Conservation (phyloP, 2,888 invertebrate species). For the Cryptocephalus moraei region DNA sequence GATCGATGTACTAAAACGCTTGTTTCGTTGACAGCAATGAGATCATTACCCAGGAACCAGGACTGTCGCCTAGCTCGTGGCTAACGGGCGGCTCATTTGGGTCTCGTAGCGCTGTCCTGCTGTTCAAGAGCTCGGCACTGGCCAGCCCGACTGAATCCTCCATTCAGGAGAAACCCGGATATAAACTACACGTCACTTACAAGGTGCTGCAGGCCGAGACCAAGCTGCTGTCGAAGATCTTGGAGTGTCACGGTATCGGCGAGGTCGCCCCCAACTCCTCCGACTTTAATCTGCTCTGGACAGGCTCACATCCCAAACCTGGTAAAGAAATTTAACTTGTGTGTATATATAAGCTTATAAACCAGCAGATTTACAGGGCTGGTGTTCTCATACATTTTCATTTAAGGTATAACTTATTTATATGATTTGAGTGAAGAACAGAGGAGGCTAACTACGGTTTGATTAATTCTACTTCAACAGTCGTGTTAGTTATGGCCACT, state of each 20-base stretch:
- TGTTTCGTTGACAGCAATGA: conserved; percentile 8
- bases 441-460: no score
- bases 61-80: conserved; percentile 26
- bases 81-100: conserved; percentile 39
- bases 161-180: conserved; percentile 51
- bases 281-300: conserved; percentile 84
- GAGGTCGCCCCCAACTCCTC: conserved; percentile 63
- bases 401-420: no score
- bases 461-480: no score
- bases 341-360: no score
- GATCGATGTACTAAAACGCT: no score
- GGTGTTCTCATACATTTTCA: no score
- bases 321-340: conserved; percentile 37
- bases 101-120: conserved; percentile 52
- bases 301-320: conserved; percentile 85
- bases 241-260: conserved; percentile 66
- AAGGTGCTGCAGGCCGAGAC: conserved; percentile 73
- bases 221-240: conserved; percentile 61
- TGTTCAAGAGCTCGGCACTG: conserved; percentile 57
- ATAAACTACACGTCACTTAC: conserved; percentile 63
- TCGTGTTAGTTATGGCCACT: no score
- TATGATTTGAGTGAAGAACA: no score
- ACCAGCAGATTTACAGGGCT: no score
- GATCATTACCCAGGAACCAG: conserved; percentile 22
- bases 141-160: conserved; percentile 34